Percentiles rank a stretch among this genome's conserved stretches.
Evolutionary conservation across 2,797 vertebrate genomes (phyloP).

Genomic region (Danio aesculapii): DNA sequence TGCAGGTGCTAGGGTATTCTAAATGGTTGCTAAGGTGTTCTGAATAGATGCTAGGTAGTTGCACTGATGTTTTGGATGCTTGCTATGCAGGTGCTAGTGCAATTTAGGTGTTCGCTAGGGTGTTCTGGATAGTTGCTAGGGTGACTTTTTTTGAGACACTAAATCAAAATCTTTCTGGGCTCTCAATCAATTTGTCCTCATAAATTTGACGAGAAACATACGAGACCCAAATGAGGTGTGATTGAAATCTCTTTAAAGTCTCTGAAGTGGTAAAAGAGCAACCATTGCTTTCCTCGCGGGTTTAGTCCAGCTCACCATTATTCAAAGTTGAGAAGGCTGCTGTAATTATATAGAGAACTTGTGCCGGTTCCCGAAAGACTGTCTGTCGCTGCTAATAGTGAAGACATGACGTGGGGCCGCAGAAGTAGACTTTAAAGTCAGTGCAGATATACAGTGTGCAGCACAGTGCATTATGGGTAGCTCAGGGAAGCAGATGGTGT

Average conservation of each 20-base stretch:
- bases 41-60: no score
- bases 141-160: neutral
- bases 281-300: neutral
- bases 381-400: neutral
- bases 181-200: neutral
- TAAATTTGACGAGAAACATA: neutral
- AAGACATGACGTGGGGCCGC: neutral
- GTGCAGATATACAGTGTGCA: slow-evolving; percentile 26
- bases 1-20: no score
- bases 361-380: slow-evolving; percentile 4
- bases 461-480: slow-evolving; percentile 58
- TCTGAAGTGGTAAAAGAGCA: neutral
- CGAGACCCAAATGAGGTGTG: neutral
- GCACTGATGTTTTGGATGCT: no score
- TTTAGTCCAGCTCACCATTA: neutral
- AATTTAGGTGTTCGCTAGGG: no score
- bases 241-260: neutral
- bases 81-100: no score
- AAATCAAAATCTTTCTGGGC: neutral
- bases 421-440: slow-evolving; percentile 9
- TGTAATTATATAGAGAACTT: slow-evolving; percentile 4
- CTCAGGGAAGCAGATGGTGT: slow-evolving; percentile 63
- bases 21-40: no score
- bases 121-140: neutral
- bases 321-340: neutral